Evolutionary conservation across 2,888 invertebrate species (phyloP).

Genomic region (Drosophila nigricruria): DNA sequence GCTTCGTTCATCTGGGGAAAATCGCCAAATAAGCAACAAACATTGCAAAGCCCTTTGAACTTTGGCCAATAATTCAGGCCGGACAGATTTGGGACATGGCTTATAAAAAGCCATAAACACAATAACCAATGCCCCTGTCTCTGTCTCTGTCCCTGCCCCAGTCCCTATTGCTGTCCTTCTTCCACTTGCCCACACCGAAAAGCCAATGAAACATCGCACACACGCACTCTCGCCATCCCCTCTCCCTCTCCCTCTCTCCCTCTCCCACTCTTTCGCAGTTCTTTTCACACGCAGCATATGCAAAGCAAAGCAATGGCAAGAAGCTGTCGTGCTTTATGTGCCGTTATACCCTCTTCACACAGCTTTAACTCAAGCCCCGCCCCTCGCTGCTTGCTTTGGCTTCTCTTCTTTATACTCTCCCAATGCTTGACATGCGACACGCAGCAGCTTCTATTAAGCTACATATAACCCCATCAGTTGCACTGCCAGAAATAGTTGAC

Average conservation of each 20-base stretch:
- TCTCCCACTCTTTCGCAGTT: not conserved
- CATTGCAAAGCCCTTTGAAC: conserved; percentile 63
- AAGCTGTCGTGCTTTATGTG: conserved; percentile 54
- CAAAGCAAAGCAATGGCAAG: conserved; percentile 62
- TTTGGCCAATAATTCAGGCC: conserved; percentile 68
- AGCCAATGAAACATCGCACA: conserved; percentile 21
- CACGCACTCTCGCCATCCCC: conserved; percentile 9
- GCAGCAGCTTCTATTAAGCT: conserved; percentile 54
- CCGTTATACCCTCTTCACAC: conserved; percentile 45
- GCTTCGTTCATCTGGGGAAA: conserved; percentile 6
- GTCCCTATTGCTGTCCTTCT: not conserved
- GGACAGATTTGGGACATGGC: conserved; percentile 62
- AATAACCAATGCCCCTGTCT: conserved; percentile 47
- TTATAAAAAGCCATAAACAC: conserved; percentile 71
- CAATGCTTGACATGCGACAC: conserved; percentile 53
- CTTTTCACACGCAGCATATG: conserved; percentile 42
- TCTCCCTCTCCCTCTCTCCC: too few species aligned
- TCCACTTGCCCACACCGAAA: conserved; percentile 8
- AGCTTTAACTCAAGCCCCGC: conserved; percentile 5
- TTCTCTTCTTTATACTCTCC: conserved; percentile 12
- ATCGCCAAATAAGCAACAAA: conserved; percentile 44
- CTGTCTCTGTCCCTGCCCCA: not conserved
- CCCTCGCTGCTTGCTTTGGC: not conserved
- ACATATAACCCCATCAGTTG: conserved; percentile 45
- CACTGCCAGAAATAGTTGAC: conserved; percentile 33